Evolutionary conservation across 2,888 invertebrate species (phyloP), one percentile per base, ranked within the genome.

Genomic region (Aspidapion aeneum): DNA sequence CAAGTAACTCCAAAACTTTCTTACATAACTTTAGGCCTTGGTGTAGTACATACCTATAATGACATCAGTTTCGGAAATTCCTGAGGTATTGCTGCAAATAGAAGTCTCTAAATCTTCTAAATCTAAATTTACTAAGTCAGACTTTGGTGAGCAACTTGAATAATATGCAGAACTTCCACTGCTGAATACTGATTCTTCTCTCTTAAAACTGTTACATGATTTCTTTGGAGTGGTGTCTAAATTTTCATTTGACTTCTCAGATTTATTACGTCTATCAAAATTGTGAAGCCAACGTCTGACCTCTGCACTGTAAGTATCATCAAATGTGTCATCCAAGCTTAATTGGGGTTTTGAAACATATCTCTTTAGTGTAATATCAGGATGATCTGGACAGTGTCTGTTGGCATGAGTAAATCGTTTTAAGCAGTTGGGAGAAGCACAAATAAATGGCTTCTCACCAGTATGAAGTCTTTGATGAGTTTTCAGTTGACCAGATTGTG

Each of bases 381-480:
- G 90, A 79, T 91, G 91, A 65, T 87, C 85, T 0, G 87, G 85
- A 75, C 91, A 91, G 70, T 89, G 90, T 21, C 91, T 81, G 75
- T 91, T 91, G 0, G 90, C 90, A 78, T 91, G 91, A 1, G 90
- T 90, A 74, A 90, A 91, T 65, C 89, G 80, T 76, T 85, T 65
- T 12, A 55, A n/a, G 76, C 91, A 91, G 58, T 85, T 86, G 58
- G 80, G 76, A 65, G 81, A 82, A 1, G 86, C 83, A 77, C 91
- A 90, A 21, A 86, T 78, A 75, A 90, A 91, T 1, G 90, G 90
- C 72, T 90, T 89, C 73, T 90, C 90, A 21, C 90, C 90, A 0
- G 90, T 90, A 73, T 91, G 91, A 1, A 90, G 79, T 67, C 91
- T 80, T 73, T 90, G 90, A 75, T 91, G 91, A 0, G 91, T 91